phyloP scores from a whole-genome alignment of 2,888 invertebrate genomes.

The Conomelus anceps region DNA sequence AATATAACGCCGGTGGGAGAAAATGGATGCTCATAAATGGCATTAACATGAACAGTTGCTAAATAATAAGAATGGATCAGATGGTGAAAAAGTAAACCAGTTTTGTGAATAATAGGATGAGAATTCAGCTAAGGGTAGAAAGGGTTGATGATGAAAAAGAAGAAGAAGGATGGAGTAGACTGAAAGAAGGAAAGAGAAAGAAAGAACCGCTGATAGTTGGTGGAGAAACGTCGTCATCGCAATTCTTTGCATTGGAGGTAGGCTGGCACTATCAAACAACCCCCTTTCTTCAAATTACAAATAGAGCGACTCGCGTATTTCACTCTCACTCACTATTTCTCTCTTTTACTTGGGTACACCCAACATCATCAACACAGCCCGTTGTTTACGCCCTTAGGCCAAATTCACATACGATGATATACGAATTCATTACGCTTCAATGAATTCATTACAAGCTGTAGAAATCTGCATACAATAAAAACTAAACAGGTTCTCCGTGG shows the following conservation, averaged over 20 bases:
- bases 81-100: constrained; percentile 18
- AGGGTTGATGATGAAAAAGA: background rate
- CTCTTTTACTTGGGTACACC: no score
- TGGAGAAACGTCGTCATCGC: background rate
- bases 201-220: background rate
- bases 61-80: background rate
- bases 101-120: constrained; percentile 18
- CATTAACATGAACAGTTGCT: constrained; percentile 19
- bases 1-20: background rate
- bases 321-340: background rate
- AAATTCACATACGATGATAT: background rate
- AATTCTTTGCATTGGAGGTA: background rate
- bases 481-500: background rate
- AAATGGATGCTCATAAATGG: constrained; percentile 12
- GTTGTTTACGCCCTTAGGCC: background rate
- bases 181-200: background rate
- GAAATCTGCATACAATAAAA: background rate
- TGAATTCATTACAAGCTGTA: background rate
- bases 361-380: background rate
- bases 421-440: background rate
- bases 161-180: background rate
- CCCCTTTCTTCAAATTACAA: background rate
- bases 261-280: background rate
- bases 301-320: background rate
- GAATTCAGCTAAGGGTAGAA: background rate